A percentile compares a stretch with the other conserved stretches of the same genome.
These are phyloP conservation scores for Drosophila paramelanica DNA, from an alignment of 2,888 invertebrate species.

Conservation along the genomic window DNA sequence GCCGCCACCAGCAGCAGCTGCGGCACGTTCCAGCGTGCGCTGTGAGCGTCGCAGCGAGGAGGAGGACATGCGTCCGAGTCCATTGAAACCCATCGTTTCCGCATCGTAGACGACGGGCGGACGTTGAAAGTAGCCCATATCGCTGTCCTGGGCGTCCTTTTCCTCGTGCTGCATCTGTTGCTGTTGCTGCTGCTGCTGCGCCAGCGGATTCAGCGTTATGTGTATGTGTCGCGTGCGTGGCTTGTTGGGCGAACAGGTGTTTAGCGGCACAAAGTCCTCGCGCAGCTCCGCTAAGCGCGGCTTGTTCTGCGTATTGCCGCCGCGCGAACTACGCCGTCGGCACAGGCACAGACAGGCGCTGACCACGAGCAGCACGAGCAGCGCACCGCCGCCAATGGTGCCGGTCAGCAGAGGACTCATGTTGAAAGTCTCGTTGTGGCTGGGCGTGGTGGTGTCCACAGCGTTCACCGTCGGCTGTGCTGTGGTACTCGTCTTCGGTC, in stretches of 20 bases:
- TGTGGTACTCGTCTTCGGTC: slow-evolving; percentile 75
- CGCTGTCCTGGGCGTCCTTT: slow-evolving; percentile 66
- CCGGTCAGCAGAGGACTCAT: slow-evolving; percentile 83
- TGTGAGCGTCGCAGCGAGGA: slow-evolving; percentile 72
- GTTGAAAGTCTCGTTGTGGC: slow-evolving; percentile 78
- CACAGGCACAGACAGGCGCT: slow-evolving; percentile 83
- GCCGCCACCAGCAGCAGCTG: slow-evolving; percentile 45
- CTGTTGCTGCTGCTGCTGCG: slow-evolving; percentile 75
- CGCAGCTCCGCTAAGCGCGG: slow-evolving; percentile 81
- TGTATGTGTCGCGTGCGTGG: slow-evolving; percentile 83
- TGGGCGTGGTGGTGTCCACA: slow-evolving; percentile 77
- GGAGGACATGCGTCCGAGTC: slow-evolving; percentile 64
- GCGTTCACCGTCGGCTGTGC: slow-evolving; percentile 73
- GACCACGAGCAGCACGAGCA: slow-evolving; percentile 79
- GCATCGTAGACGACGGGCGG: slow-evolving; percentile 56
- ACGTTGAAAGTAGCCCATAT: slow-evolving; percentile 67
- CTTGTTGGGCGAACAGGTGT: slow-evolving; percentile 62
- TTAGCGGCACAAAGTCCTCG: slow-evolving; percentile 79
- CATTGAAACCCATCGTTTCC: slow-evolving; percentile 55
- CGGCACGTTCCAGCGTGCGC: slow-evolving; percentile 69
- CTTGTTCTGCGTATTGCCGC: slow-evolving; percentile 67
- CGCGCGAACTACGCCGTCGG: slow-evolving; percentile 74
- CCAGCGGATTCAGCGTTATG: slow-evolving; percentile 84
- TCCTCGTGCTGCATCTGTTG: slow-evolving; percentile 72
- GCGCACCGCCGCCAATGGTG: slow-evolving; percentile 82